phyloP scores from a whole-genome alignment of 2,113 vertebrate genomes.

The Thamnophis sirtalis region DNA sequence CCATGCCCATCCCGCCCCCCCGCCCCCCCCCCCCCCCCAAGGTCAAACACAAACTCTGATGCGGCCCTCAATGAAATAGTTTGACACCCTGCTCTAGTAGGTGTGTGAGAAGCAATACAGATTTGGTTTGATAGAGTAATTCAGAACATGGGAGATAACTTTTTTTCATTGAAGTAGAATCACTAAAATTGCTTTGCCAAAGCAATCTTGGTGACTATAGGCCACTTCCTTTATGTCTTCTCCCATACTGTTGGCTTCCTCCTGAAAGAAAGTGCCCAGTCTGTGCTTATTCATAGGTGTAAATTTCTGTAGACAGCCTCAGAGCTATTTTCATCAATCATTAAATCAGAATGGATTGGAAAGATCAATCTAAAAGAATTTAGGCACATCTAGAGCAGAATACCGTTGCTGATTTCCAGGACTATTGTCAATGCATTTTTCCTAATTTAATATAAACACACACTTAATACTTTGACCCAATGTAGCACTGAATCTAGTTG shows the following conservation, averaged over 20 bases:
- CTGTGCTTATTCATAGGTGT: not conserved
- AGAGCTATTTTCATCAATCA: not conserved
- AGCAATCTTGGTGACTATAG: not conserved
- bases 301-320: not conserved
- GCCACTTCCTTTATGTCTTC: not conserved
- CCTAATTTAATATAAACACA: not conserved
- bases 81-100: not conserved
- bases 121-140: not conserved
- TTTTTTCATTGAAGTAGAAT: not conserved
- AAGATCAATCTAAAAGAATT: not conserved
- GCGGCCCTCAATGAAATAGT: no score
- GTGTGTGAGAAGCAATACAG: not conserved
- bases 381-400: not conserved
- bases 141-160: not conserved
- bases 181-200: not conserved
- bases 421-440: not conserved
- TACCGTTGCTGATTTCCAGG: not conserved
- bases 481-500: not conserved
- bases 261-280: not conserved
- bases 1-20: no score
- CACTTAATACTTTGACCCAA: not conserved
- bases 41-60: no score
- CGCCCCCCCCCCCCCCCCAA: no score
- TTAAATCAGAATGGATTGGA: not conserved
- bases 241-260: not conserved